Base-by-base conservation (phyloP, 1,140 invertebrate genomes). In the Muscidifurax raptorellus region DNA sequence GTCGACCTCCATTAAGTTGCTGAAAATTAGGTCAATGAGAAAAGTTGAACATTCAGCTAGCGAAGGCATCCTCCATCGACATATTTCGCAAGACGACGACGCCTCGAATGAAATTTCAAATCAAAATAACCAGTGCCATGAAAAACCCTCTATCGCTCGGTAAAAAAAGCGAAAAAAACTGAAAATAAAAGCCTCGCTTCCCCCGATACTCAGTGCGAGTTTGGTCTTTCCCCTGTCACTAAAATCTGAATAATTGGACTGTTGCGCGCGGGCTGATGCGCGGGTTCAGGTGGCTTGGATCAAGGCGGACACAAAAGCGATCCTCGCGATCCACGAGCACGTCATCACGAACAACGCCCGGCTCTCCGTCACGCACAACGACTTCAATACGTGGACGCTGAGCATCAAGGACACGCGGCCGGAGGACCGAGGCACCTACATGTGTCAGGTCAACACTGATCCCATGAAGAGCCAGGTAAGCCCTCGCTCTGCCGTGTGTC, bases 401-500 rank as follows among this genome's bases (percentile, higher is more conserved):
- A 96, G 96, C 91, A 97, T 98, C 88, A 94, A 95, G 86, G 95
- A 95, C 86, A 97, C 97, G 66, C 95, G 96, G 89, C 94, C 96
- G 88, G 96, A 96, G 89, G 98, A 99, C 93, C 93, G 96, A 67
- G 97, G 97, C 85, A 95, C 96, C 89, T 97, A 97, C 90, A 98
- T 98, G 96, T 98, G 97, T 93, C 98, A 98, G 94, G 96, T 98
- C 89, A 98, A 98, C 92, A 97, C 98, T 84, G 96, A 98, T 92
- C 97, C 97, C 22, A 98, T 98, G 97, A 97, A 97, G 93, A 97
- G 96, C 94, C 97, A 97, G 95, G 97, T 97, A 91, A 95, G 92
- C 86, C 44, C 74, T 32, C 22, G 18, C 36, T 59, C 18, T 1
- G 40, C 44, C 12, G 25, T 66, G 76, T 69, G 44, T 66, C 28